Evolutionary conservation across 2,888 invertebrate genomes (phyloP).

Genomic region (Leptinotarsa rubiginosa): DNA sequence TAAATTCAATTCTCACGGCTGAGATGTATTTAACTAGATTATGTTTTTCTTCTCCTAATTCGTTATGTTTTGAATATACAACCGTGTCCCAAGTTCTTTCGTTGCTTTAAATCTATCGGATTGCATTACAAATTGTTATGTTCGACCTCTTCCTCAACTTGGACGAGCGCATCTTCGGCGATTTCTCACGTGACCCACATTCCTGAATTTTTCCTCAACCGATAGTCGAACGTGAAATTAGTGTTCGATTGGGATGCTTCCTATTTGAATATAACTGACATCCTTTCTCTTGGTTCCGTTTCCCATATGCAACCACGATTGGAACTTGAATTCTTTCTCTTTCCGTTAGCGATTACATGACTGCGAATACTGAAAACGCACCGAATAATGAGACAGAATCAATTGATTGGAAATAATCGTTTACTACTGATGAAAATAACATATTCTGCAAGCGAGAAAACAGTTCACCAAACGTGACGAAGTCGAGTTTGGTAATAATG

Average conservation of each 20-base stretch:
- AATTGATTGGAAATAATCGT: too few relatives aligned
- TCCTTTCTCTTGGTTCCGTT: conserved; percentile 18
- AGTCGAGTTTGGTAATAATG: too few relatives aligned
- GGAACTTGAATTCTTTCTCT: conserved; percentile 7
- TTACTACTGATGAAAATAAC: too few relatives aligned
- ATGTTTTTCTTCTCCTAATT: too few relatives aligned
- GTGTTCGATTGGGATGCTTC: conserved; percentile 18
- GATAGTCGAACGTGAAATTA: conserved; percentile 18
- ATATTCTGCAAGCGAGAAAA: too few relatives aligned
- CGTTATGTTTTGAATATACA: background rate
- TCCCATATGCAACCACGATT: conserved; percentile 18
- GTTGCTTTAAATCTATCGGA: background rate
- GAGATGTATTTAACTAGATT: too few relatives aligned
- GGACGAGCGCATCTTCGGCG: conserved; percentile 1
- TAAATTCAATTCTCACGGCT: too few relatives aligned
- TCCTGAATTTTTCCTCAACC: conserved; percentile 16
- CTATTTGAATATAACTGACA: conserved; percentile 17
- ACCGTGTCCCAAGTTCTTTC: background rate
- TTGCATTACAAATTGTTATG: background rate
- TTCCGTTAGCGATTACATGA: conserved; percentile 3
- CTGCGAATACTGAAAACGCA: background rate
- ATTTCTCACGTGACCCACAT: conserved; percentile 19
- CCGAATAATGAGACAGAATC: too few relatives aligned
- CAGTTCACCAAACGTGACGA: too few relatives aligned
- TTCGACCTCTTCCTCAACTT: conserved; percentile 7